A percentile compares a stretch with the other conserved stretches of the same genome.
These are phyloP conservation scores for Arbacia lixula DNA, from an alignment of 53 echinoderm and acorn worm species.

Conservation along the genomic window DNA sequence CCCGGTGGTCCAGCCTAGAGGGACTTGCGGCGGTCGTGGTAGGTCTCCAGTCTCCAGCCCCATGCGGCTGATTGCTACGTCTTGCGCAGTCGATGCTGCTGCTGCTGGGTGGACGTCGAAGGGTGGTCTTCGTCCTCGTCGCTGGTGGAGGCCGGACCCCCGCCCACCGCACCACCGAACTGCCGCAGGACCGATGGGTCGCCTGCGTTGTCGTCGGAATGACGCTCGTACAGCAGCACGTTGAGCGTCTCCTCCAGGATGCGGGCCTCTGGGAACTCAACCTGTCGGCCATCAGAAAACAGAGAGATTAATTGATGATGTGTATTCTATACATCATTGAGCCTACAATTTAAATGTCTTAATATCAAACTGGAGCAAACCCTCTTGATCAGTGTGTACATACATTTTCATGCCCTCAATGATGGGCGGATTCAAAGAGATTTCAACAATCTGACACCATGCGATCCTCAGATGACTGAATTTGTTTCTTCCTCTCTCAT, in stretches of 20 bases:
- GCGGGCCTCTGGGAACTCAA: constrained; percentile 99
- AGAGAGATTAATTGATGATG: no score
- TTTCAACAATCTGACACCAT: no score
- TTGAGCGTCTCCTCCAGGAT: constrained; percentile 98
- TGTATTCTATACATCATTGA: no score
- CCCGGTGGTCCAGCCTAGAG: constrained; percentile 4
- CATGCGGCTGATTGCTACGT: constrained; percentile 73
- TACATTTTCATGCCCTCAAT: no score
- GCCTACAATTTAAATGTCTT: no score
- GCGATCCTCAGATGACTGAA: no score
- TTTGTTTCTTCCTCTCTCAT: no score
- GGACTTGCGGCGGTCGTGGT: constrained; percentile 46
- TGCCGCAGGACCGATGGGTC: constrained; percentile 67
- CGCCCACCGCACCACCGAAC: constrained; percentile 62
- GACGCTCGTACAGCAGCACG: constrained; percentile 92
- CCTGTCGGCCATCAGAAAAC: constrained; percentile 49
- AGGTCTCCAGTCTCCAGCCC: constrained; percentile 54
- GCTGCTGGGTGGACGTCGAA: no score
- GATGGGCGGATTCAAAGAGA: no score
- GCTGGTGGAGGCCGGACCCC: constrained; percentile 62
- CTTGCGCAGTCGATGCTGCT: constrained; percentile 61
- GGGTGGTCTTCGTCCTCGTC: constrained; percentile 93
- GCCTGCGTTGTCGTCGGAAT: constrained; percentile 59
- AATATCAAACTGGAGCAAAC: no score
- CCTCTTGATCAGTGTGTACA: no score